phyloP scores from a whole-genome alignment of 2,888 invertebrate species.

The Stegana nigrithorax region DNA sequence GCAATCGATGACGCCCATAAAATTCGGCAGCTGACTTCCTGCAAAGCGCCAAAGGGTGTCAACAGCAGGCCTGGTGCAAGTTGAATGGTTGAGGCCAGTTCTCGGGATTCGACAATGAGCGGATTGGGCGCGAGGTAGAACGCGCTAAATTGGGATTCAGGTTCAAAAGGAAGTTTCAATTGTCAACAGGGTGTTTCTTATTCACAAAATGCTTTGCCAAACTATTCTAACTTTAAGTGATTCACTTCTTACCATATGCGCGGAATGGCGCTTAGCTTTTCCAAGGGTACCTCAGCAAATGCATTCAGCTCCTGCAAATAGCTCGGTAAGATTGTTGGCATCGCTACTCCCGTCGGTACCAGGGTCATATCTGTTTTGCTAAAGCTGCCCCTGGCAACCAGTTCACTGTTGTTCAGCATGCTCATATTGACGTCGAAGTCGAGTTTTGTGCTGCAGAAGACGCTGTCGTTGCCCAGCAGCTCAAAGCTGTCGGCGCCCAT shows the following conservation, averaged over 20 bases:
- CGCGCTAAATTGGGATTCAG: conserved; percentile 39
- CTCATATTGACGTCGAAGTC: conserved; percentile 58
- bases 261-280: conserved; percentile 54
- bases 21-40: conserved; percentile 64
- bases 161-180: conserved; percentile 24
- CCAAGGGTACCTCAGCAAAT: conserved; percentile 60
- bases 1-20: conserved; percentile 64
- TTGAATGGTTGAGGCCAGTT: conserved; percentile 62
- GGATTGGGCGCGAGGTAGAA: conserved; percentile 64
- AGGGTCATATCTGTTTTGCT: conserved; percentile 33
- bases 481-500: conserved; percentile 48
- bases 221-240: neutral
- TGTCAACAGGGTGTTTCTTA: too few relatives aligned
- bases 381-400: conserved; percentile 41
- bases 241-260: conserved; percentile 52
- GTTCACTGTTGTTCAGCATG: conserved; percentile 36
- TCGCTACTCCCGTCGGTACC: conserved; percentile 25
- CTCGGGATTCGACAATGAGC: conserved; percentile 59
- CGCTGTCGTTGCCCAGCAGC: conserved; percentile 49
- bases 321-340: conserved; percentile 47
- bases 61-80: conserved; percentile 63
- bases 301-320: conserved; percentile 56
- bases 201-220: too few relatives aligned
- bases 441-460: conserved; percentile 65
- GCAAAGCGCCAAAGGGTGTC: conserved; percentile 61